A percentile compares a stretch with the other conserved stretches of the same genome.
phyloP scores from a whole-genome alignment of 2,888 invertebrate genomes.

The Steinernema scapterisci region DNA sequence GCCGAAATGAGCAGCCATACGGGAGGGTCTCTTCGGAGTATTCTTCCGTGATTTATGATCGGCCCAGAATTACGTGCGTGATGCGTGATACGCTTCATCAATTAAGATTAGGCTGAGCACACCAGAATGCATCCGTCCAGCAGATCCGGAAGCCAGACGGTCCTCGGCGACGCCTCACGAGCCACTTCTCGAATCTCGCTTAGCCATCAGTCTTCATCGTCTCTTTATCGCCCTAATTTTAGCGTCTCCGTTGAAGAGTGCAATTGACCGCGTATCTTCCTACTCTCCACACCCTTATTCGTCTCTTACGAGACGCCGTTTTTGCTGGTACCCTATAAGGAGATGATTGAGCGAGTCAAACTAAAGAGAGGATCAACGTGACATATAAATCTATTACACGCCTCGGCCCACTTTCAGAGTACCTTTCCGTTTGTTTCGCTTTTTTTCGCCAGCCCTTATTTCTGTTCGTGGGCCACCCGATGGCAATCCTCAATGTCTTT shows the following conservation, averaged over 20 bases:
- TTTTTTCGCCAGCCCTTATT: background rate
- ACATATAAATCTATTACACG: background rate
- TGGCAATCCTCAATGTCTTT: background rate
- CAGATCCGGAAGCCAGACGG: slow-evolving; percentile 22
- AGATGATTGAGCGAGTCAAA: slow-evolving; percentile 5
- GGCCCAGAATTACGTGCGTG: slow-evolving; percentile 19
- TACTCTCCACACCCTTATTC: slow-evolving; percentile 4
- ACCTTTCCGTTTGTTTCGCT: background rate
- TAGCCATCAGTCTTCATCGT: slow-evolving; percentile 31
- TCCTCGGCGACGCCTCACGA: slow-evolving; percentile 29
- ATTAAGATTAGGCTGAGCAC: slow-evolving; percentile 22
- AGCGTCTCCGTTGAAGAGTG: slow-evolving; percentile 27
- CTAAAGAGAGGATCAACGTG: slow-evolving; percentile 10
- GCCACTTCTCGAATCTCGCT: slow-evolving; percentile 19
- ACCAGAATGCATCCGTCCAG: slow-evolving; percentile 7
- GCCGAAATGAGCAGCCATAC: background rate
- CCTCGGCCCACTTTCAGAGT: background rate
- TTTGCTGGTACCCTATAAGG: slow-evolving; percentile 9
- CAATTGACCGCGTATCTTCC: slow-evolving; percentile 29
- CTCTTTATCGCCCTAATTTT: slow-evolving; percentile 32
- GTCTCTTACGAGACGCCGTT: slow-evolving; percentile 14
- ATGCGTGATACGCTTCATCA: slow-evolving; percentile 30
- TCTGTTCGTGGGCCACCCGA: background rate
- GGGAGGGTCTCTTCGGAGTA: background rate
- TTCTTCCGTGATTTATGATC: slow-evolving; percentile 25